Evolutionary conservation across 2,888 invertebrate species (phyloP), one percentile per base, ranked within the genome.

Genomic region (Cryptosula pallasiana): DNA sequence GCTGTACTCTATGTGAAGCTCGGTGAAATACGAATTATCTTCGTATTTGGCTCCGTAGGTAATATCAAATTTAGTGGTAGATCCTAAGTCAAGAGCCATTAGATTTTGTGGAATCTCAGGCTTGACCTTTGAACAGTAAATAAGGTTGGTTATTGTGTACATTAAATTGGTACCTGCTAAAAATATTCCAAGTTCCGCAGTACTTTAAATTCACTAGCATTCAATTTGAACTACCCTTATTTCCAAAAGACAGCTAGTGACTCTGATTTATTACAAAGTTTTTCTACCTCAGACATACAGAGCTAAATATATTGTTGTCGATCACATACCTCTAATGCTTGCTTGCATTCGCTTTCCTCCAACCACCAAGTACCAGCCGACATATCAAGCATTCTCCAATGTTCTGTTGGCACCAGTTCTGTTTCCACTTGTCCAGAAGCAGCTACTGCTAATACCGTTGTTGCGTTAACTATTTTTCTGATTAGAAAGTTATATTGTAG

Each of bases 301-400:
- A n/a, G n/a, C n/a, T n/a, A n/a, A n/a, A n/a, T n/a, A n/a, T n/a
- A n/a, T n/a, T n/a, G n/a, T n/a, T n/a, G n/a, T n/a, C n/a, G n/a
- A n/a, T n/a, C 45, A 45, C 5, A 45, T 5, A 63, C 63, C 29
- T 63, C 13, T 32, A 63, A 9, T 13, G 3, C 32, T n/a, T 63
- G 63, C 32, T 32, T 34, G n/a, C 63, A 63, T 5, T 63, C 2
- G 63, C 32, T 32, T 63, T 63, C 63, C n/a, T 63, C 63, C 9
- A 63, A 27, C 63, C 63, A 63, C 63, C 63, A 63, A 34, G 2
- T 63, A 5, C 63, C 63, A 32, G 63, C 63, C 9, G 63, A 63
- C 32, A 63, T 2, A 32, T 63, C 63, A 9, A 63, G 13, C 9
- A 63, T 32, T 27, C 27, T 63, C 63, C 63, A 63, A 27, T 63